A percentile compares a stretch with the other conserved stretches of the same genome.
phyloP scores from a whole-genome alignment of 2,888 invertebrate genomes.

The Drosophila pegasa region DNA sequence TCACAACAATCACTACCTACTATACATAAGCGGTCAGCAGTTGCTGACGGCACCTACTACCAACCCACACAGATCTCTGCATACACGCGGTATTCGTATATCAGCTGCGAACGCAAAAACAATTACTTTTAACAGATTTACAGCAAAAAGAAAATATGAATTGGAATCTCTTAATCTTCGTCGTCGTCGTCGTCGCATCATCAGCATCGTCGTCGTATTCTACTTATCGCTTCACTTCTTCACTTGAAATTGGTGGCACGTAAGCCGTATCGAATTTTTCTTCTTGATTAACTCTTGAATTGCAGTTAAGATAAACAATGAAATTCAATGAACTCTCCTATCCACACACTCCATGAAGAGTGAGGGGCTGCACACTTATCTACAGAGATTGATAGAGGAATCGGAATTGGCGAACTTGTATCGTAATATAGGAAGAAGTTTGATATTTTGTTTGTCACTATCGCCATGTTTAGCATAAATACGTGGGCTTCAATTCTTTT shows the following conservation, averaged over 20 bases:
- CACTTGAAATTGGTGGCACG: slow-evolving; percentile 42
- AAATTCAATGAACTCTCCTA: slow-evolving; percentile 7
- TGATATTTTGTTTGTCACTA: slow-evolving; percentile 48
- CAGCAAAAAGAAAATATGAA: slow-evolving; percentile 47
- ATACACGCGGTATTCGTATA: slow-evolving; percentile 77
- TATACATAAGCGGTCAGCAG: slow-evolving; percentile 74
- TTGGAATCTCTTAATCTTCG: slow-evolving; percentile 6
- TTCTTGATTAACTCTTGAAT: slow-evolving; percentile 60
- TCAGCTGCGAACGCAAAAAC: slow-evolving; percentile 78
- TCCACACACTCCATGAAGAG: slow-evolving; percentile 13
- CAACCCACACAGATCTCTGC: slow-evolving; percentile 69
- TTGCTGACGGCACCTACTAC: slow-evolving; percentile 65
- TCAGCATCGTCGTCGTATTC: slow-evolving; percentile 25
- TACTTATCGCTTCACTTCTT: slow-evolving; percentile 18
- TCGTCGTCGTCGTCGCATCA: slow-evolving; percentile 27
- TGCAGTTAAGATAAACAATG: slow-evolving; percentile 45
- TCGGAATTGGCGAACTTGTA: slow-evolving; percentile 28
- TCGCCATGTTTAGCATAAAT: slow-evolving; percentile 42
- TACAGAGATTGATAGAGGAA: slow-evolving; percentile 38
- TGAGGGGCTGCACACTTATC: slow-evolving; percentile 39
- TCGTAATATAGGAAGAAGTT: slow-evolving; percentile 51
- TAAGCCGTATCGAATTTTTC: slow-evolving; percentile 60
- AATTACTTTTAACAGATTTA: slow-evolving; percentile 76
- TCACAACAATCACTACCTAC: slow-evolving; percentile 66
- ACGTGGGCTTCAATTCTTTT: slow-evolving; percentile 58